Conservation (phyloP, 1,140 invertebrate genomes). For the Delia radicum region DNA sequence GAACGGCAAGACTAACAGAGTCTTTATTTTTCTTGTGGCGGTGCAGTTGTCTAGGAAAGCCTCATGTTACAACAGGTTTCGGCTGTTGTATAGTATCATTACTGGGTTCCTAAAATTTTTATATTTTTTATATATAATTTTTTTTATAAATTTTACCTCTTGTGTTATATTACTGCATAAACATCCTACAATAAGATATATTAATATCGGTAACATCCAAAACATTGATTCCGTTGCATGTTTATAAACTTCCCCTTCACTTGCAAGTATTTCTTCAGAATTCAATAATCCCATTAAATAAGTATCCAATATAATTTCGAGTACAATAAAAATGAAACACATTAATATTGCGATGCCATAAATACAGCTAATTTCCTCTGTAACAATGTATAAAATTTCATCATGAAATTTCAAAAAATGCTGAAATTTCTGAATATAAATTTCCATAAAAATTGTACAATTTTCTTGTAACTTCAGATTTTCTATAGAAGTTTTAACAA, state of each 20-base stretch:
- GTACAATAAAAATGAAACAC: not conserved
- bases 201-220: slow-evolving; percentile 8
- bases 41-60: too few species aligned
- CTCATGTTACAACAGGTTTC: too few species aligned
- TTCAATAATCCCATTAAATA: not conserved
- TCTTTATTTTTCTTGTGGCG: too few species aligned
- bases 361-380: not conserved
- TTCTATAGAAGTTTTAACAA: not conserved
- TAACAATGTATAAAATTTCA: not conserved
- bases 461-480: not conserved
- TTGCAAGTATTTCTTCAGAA: not conserved
- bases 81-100: too few species aligned
- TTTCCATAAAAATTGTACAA: not conserved
- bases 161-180: not conserved
- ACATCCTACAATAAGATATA: not conserved
- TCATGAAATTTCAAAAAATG: not conserved
- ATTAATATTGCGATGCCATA: not conserved
- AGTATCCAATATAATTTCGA: not conserved
- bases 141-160: slow-evolving; percentile 2
- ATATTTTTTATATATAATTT: too few species aligned
- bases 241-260: not conserved
- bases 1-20: too few species aligned
- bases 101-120: not conserved
- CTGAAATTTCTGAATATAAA: not conserved
- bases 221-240: not conserved